Evolutionary conservation across 2,888 invertebrate species (phyloP), one percentile per base, ranked within the genome.

Genomic region (Drosophila kuntzei): DNA sequence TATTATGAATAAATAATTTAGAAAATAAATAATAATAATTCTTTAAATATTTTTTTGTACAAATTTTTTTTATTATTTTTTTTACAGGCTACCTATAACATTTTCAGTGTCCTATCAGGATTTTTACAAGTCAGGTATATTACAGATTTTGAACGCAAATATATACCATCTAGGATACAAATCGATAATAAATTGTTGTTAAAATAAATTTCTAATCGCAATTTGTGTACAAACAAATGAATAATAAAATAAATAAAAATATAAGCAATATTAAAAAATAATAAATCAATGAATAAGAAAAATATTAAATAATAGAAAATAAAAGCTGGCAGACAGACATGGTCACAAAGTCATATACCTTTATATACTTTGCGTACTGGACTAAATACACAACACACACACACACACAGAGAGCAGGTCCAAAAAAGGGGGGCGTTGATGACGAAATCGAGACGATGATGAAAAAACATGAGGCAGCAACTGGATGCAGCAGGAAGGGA

Each of bases 391-490:
- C 20, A 16, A n/a, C 27, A 25, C 27, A 27, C 27, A 27, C 4
- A 49, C n/a, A 32, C 11, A 50, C 2, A 32, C 18, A 7, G 22
- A 22, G 22, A 41, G 7, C 25, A 47, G 61, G 34, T 20, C 11
- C 16, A 18, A 70, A 37, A 64, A 64, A 61, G 36, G 68, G 68
- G 62, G 81, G 77, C 72, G 72, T 77, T 68, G 84, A 86, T 86
- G 88, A 88, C 88, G 88, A 80, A 78, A 86, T 81, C 76, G 80
- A 79, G 82, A 63, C 57, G 64, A 49, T 54, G 55, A 67, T 60
- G 53, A 63, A 63, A 34, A 20, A 39, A 11, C 32, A 36, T 12
- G 11, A 9, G 25, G 46, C n/a, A 20, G 7, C 11, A 3, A 4
- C 37, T 37, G 37, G 29, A 32, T 32, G n/a, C 12, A 34, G 34